Base-by-base conservation (phyloP, 2,797 vertebrate genomes). In the Antennarius maculatus region DNA sequence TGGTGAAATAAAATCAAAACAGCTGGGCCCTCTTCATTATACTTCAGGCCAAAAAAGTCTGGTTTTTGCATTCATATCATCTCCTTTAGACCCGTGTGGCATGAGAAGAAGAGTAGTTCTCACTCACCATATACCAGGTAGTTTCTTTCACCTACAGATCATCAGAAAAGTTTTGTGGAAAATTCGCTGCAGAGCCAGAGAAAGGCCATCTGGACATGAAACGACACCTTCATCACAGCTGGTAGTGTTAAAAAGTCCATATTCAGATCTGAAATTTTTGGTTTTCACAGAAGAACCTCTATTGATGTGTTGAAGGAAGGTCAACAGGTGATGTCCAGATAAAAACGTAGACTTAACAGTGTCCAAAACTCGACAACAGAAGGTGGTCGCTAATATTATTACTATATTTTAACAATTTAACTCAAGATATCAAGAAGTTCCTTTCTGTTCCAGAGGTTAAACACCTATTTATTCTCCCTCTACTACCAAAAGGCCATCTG, bases 1-100 rank as follows among this genome's bases (percentile, higher is more conserved):
- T 56, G 55, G 65, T 64, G 71, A 48, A 62, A 67, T 67, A 73
- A 69, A 76, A 62, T 9, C 54, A 18, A 42, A 69, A 69, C 41
- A 16, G 11, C 23, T 23, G 23, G 23, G 23, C 23, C 23, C 23
- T 23, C 23, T 23, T 23, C 23, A 23, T 23, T 23, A 1, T 23
- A 23, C 23, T 23, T 23, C 23, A 23, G 23, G 23, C 23, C 23
- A 23, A 23, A 9, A 4, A 17, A 8, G 28, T 49, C 42, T 8
- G 0, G 11, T 63, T 71, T 71, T 59, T 45, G 66, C 53, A 61
- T 66, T 73, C 61, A 60, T 46, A 50, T 49, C 0, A 18, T 23
- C 31, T 65, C 46, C 39, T 54, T 76, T 69, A 64, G 50, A 49
- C 31, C 28, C 43, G 23, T 67, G 28, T 60, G 43, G 62, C 50